These are phyloP conservation scores for Rhinichthys klamathensis DNA, from an alignment of 2,113 vertebrate species.

Conservation along the genomic window DNA sequence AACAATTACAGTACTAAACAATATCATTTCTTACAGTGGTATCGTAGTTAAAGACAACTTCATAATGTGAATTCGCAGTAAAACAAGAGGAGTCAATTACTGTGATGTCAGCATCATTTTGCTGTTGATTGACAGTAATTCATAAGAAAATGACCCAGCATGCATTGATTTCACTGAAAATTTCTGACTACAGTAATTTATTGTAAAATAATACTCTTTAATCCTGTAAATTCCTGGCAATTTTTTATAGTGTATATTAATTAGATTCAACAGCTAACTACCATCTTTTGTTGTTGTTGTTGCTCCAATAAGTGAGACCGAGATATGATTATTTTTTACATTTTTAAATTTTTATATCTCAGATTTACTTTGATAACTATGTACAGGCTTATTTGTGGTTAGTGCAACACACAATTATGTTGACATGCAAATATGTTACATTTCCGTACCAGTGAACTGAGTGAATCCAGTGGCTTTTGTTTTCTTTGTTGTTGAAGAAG, in stretches of 20 bases:
- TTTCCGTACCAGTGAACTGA: constrained; percentile 4
- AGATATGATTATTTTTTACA: not conserved
- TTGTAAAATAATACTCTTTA: no score
- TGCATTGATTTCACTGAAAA: no score
- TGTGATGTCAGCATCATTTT: no score
- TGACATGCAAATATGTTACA: not conserved
- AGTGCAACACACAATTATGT: constrained; percentile 12
- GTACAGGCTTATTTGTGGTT: not conserved
- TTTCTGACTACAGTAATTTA: no score
- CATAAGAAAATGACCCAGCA: no score
- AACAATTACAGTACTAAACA: no score
- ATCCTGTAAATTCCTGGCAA: no score
- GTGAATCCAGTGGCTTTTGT: constrained; percentile 1
- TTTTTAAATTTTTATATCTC: not conserved
- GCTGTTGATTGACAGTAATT: no score
- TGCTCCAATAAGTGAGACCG: not conserved
- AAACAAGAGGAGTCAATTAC: no score
- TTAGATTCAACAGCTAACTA: not conserved
- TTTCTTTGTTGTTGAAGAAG: not conserved
- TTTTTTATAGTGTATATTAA: not conserved
- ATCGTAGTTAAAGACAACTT: no score
- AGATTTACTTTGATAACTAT: not conserved
- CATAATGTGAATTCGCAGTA: no score
- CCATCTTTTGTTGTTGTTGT: not conserved
- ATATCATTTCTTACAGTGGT: no score